phyloP scores from a whole-genome alignment of 1,140 invertebrate species.

The Copidosoma floridanum region DNA sequence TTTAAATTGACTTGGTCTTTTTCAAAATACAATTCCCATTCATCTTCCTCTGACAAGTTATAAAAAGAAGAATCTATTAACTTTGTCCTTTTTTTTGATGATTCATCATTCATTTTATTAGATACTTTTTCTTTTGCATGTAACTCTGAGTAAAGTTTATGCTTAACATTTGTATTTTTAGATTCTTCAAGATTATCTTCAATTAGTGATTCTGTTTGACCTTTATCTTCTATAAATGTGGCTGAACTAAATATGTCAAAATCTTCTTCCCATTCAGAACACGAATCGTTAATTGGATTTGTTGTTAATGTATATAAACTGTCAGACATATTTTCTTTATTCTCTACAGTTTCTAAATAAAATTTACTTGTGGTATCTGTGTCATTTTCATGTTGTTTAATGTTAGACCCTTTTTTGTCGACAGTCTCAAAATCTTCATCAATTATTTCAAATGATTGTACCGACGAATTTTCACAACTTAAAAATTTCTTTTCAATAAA shows the following conservation, averaged over 20 bases:
- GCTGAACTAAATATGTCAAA: neutral
- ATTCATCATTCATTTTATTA: neutral
- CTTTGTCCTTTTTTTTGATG: no score
- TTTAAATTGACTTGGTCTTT: no score
- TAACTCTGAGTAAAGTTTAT: no score
- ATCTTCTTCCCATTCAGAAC: neutral
- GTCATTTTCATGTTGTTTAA: neutral
- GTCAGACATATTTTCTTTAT: neutral
- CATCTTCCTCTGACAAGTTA: no score
- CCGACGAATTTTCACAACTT: slow-evolving; percentile 3
- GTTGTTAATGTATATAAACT: neutral
- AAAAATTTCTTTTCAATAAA: slow-evolving; percentile 7
- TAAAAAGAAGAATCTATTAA: no score
- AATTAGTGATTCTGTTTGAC: neutral
- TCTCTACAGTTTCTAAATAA: neutral
- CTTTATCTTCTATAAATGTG: neutral
- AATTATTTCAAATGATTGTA: neutral
- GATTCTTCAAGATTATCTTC: neutral
- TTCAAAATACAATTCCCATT: neutral
- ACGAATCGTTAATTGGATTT: neutral
- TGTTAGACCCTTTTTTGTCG: neutral
- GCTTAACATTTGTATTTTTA: slow-evolving; percentile 1
- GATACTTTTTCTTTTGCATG: neutral
- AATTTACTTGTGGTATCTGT: neutral
- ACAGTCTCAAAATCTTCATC: neutral